phyloP scores from a whole-genome alignment of 2,888 invertebrate species.

The Eristalis intricaria region DNA sequence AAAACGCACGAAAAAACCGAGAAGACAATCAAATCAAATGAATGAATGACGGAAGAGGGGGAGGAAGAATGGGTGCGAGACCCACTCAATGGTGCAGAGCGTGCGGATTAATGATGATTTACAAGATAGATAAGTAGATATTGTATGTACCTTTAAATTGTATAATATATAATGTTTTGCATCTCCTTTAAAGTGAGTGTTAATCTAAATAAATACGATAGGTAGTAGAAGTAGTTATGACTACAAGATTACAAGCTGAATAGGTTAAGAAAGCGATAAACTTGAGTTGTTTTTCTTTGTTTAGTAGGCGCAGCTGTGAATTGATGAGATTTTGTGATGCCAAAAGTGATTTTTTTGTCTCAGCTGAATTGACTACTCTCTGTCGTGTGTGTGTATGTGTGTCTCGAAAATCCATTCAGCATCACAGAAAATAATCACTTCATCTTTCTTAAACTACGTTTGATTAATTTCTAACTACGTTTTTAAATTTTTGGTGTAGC shows the following conservation, averaged over 20 bases:
- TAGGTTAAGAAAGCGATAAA: conserved; percentile 60
- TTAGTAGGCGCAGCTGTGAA: conserved; percentile 46
- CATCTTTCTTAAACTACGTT: conserved; percentile 37
- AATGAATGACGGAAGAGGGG: background rate
- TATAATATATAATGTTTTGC: background rate
- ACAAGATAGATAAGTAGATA: background rate
- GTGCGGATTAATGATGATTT: conserved; percentile 16
- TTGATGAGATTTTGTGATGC: conserved; percentile 44
- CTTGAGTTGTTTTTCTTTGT: background rate
- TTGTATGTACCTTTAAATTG: background rate
- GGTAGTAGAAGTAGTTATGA: background rate
- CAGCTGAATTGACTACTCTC: background rate
- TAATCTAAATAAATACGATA: conserved; percentile 26
- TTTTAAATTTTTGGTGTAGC: conserved; percentile 27
- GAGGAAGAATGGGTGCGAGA: background rate
- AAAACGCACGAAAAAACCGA: background rate
- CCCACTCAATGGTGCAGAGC: background rate
- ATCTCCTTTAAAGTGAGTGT: conserved; percentile 28
- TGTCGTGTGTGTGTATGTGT: background rate
- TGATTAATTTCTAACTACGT: conserved; percentile 50
- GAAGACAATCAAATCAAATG: too few relatives aligned
- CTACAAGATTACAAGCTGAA: conserved; percentile 56
- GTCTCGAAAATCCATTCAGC: conserved; percentile 26
- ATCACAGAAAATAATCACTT: conserved; percentile 34
- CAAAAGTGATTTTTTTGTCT: conserved; percentile 7